Conservation (phyloP, 2,888 invertebrate genomes). For the Druceiella hillmani region DNA sequence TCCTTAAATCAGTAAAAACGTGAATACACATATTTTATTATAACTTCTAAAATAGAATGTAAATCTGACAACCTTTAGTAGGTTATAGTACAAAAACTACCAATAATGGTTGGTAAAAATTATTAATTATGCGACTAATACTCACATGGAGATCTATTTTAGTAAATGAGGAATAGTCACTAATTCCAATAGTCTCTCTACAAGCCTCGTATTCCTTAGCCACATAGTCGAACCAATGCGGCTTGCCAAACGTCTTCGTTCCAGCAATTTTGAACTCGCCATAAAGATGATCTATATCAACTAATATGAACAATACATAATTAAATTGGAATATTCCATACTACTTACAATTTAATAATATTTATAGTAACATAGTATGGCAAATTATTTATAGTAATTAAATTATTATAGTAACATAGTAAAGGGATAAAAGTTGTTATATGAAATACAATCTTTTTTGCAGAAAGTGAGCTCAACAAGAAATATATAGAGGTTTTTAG, state of each 20-base stretch:
- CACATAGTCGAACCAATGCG: slow-evolving; percentile 88
- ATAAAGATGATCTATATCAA: too few species aligned
- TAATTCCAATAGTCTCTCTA: slow-evolving; percentile 84
- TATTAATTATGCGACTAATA: slow-evolving; percentile 9
- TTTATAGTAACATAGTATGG: too few species aligned
- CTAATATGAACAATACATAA: too few species aligned
- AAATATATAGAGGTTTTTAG: too few species aligned
- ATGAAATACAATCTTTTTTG: too few species aligned
- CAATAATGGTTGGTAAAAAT: slow-evolving; percentile 5
- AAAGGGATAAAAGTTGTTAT: too few species aligned
- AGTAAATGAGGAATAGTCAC: slow-evolving; percentile 96
- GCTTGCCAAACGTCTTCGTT: slow-evolving; percentile 85
- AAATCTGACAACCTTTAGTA: slow-evolving; percentile 1
- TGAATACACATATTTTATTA: slow-evolving; percentile 1
- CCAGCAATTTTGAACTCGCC: slow-evolving; percentile 67
- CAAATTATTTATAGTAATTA: too few species aligned
- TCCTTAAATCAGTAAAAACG: too few species aligned
- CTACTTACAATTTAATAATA: too few species aligned
- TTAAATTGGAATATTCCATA: neutral
- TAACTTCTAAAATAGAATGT: neutral
- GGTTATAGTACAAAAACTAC: slow-evolving; percentile 7
- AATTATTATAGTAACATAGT: too few species aligned
- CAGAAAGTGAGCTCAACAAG: too few species aligned
- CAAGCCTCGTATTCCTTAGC: slow-evolving; percentile 89
- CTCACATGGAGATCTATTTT: slow-evolving; percentile 90